Conservation (phyloP, 1,140 invertebrate genomes). For the Ceratina calcarata region DNA sequence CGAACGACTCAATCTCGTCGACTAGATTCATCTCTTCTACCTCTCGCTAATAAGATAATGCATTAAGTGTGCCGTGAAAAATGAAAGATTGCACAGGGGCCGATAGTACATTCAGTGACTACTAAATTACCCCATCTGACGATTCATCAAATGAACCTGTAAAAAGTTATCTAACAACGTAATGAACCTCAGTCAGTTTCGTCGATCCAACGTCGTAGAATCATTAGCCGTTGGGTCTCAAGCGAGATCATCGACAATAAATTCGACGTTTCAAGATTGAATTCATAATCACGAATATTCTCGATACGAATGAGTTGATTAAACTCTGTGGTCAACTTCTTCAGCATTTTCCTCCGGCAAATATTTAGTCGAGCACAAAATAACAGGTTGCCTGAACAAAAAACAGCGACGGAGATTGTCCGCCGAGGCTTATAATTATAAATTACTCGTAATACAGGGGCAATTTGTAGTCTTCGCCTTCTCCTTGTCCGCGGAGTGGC, state of each 20-base stretch:
- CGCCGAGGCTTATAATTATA: conserved; percentile 27
- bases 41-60: background rate
- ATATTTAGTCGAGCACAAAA: conserved; percentile 4
- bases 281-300: no score
- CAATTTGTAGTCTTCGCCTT: conserved; percentile 23
- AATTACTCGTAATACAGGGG: conserved; percentile 38
- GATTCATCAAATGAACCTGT: no score
- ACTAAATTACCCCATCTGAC: conserved; percentile 9
- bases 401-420: conserved; percentile 15
- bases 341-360: background rate
- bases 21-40: background rate
- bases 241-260: no score
- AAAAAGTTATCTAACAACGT: no score
- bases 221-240: no score
- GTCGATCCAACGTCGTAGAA: no score
- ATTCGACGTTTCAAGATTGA: no score
- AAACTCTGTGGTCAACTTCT: no score
- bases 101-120: background rate
- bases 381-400: conserved; percentile 19
- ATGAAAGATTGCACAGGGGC: background rate
- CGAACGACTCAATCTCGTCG: background rate
- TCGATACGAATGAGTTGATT: no score
- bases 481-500: background rate
- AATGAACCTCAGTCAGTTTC: no score
- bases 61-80: background rate